Percentiles rank a stretch among this genome's conserved stretches.
These are phyloP conservation scores for Peromyscus maniculatus DNA, from an alignment of 2,113 vertebrate species.

Conservation along the genomic window DNA sequence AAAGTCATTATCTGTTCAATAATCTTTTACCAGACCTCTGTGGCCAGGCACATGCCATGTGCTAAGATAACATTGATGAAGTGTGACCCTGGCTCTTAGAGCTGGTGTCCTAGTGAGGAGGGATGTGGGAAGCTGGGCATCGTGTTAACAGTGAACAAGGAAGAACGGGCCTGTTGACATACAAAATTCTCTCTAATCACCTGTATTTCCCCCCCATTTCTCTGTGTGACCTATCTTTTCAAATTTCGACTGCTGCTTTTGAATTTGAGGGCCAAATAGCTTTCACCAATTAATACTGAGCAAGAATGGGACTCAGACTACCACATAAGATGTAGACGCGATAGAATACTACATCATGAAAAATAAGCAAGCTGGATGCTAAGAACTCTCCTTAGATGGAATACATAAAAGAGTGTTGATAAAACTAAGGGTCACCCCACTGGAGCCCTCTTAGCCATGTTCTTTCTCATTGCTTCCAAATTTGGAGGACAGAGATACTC, in stretches of 20 bases:
- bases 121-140: neutral
- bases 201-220: neutral
- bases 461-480: neutral
- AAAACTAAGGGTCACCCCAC: neutral
- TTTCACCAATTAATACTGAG: constrained; percentile 42
- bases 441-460: neutral
- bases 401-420: neutral
- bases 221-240: neutral
- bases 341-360: neutral
- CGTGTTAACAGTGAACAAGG: neutral
- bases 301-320: neutral
- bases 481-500: neutral
- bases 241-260: constrained; percentile 16
- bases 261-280: neutral
- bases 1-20: constrained; percentile 57
- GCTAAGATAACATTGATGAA: neutral
- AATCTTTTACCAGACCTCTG: constrained; percentile 56
- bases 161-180: constrained; percentile 6
- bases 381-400: constrained; percentile 44
- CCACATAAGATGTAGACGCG: neutral
- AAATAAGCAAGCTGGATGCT: neutral
- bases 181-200: neutral
- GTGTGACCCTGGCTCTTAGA: neutral
- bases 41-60: neutral
- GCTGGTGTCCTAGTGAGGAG: neutral